Percentiles rank a stretch among this genome's conserved stretches.
phyloP scores from a whole-genome alignment of 2,888 invertebrate species.

The Stegana nigrithorax region DNA sequence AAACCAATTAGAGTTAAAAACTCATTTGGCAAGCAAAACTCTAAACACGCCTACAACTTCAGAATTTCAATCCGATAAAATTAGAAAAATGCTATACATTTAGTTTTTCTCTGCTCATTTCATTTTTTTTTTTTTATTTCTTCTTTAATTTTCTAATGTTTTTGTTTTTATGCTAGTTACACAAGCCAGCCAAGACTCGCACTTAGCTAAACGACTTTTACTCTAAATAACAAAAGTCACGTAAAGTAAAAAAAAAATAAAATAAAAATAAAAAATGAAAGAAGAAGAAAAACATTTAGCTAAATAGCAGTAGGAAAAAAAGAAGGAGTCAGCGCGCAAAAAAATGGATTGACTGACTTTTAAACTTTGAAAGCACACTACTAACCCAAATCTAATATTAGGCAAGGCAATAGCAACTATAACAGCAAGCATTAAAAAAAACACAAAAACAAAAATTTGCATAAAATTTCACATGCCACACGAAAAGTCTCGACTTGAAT shows the following conservation, averaged over 20 bases:
- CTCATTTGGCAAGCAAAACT: no score
- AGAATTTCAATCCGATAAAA: no score
- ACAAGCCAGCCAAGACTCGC: background rate
- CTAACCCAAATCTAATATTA: constrained; percentile 14
- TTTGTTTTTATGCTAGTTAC: no score
- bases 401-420: background rate
- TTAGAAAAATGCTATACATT: no score
- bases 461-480: constrained; percentile 5
- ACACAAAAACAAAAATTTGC: constrained; percentile 10
- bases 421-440: background rate
- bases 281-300: background rate
- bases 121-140: no score
- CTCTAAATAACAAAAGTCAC: constrained; percentile 15
- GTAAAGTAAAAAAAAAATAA: background rate
- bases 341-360: constrained; percentile 17
- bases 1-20: no score
- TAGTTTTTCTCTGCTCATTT: no score
- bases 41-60: no score
- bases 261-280: background rate
- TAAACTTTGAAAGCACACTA: constrained; percentile 15
- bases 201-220: constrained; percentile 12
- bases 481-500: background rate
- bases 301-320: background rate
- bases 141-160: no score
- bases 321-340: background rate